Conservation (phyloP, 2,888 invertebrate genomes). For the Dryobotodes eremita region DNA sequence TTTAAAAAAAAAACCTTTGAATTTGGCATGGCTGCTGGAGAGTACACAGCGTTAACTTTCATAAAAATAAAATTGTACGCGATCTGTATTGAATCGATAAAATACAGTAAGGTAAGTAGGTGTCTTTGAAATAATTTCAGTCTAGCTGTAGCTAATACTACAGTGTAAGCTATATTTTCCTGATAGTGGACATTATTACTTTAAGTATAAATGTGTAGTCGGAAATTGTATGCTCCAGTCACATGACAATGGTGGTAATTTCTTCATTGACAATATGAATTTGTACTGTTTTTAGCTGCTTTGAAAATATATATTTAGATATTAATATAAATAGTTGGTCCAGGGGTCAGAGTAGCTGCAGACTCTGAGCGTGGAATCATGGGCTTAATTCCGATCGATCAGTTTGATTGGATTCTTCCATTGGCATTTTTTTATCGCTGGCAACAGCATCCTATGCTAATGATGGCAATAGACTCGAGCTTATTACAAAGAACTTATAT, state of each 20-base stretch:
- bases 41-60: background rate
- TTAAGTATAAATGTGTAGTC: background rate
- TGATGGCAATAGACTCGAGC: too few species aligned
- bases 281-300: background rate
- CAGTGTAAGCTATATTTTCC: conserved; percentile 11
- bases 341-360: background rate
- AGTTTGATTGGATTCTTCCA: background rate
- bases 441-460: too few species aligned
- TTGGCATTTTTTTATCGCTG: too few species aligned
- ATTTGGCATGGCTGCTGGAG: background rate
- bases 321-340: background rate
- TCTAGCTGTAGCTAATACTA: conserved; percentile 18
- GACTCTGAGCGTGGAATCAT: background rate
- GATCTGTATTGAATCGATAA: background rate
- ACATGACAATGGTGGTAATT: background rate
- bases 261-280: background rate
- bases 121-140: conserved; percentile 28
- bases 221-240: conserved; percentile 27
- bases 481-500: background rate
- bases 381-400: background rate
- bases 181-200: conserved; percentile 26
- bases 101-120: background rate
- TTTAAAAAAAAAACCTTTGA: background rate
- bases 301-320: background rate
- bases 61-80: conserved; percentile 15